Base-by-base conservation (phyloP, 2,888 invertebrate genomes). In the Stenodera caucasica region DNA sequence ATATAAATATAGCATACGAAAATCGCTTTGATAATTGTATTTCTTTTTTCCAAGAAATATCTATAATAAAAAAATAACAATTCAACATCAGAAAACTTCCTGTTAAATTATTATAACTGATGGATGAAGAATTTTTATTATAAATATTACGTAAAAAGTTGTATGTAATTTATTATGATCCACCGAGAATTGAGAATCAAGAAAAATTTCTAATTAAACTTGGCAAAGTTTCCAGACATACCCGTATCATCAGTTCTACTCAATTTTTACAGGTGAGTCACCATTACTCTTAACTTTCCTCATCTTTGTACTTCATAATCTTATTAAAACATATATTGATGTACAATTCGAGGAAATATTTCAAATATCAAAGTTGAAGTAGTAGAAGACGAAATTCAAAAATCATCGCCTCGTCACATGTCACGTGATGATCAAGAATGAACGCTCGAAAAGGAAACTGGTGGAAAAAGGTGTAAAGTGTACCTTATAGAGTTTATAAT, bases 391-490 rank as follows among this genome's bases (percentile, higher is more conserved):
- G 2, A 2, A 40, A 18, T 9, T 12, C n/a, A n/a, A n/a, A n/a
- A 2, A 45, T 18, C 2, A 45, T 21, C 21, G 12, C 45, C 45
- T 5, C 8, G 3, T 12, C 11, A 5, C 11, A 15, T 21, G 45
- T 3, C 45, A 45, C 21, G 11, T 21, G 45, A n/a, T n/a, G n/a
- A 23, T 23, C 45, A 45, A 21, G 21, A 45, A 12, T 11, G 12
- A 45, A 11, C 11, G 12, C 21, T 5, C 12, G 45, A 12, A 45
- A 45, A 21, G 18, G 18, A 21, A 45, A 30, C 4, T 12, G 2
- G 21, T 35, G n/a, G n/a, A 50, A 67, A 67, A 66, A 67, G 63
- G 70, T 67, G 67, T 53, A 67, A 69, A 71, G 63, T 65, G 64
- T 66, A 60, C 60, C 58, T 64, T 61, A 60, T 62, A 50, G 55